Conservation (phyloP, 2,888 invertebrate species). For the Stenodema calcarata region DNA sequence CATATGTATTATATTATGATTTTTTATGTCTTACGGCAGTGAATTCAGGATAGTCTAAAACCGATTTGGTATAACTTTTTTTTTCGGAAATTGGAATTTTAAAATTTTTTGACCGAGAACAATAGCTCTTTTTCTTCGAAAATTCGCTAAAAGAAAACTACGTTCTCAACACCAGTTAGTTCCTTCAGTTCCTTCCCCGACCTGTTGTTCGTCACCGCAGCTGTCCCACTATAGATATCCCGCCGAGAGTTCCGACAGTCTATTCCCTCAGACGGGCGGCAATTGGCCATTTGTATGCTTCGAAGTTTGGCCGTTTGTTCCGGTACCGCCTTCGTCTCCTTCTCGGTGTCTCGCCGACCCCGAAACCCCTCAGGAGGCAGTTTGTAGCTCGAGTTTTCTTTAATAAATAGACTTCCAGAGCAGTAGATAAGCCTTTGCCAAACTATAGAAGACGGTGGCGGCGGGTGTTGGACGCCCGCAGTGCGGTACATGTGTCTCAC, state of each 20-base stretch:
- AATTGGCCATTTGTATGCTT: neutral
- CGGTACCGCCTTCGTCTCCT: neutral
- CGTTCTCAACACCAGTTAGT: too few relatives aligned
- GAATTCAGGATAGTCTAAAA: too few relatives aligned
- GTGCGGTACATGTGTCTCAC: constrained; percentile 12
- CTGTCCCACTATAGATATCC: neutral
- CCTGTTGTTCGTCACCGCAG: neutral
- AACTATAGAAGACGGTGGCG: neutral
- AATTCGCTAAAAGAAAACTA: too few relatives aligned
- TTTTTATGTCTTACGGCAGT: too few relatives aligned
- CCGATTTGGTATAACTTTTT: too few relatives aligned
- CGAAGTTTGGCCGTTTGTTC: neutral
- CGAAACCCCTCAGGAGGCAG: neutral
- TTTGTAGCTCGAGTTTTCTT: neutral
- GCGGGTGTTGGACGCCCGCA: neutral
- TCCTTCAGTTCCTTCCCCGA: neutral
- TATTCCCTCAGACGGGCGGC: neutral
- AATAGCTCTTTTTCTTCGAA: too few relatives aligned
- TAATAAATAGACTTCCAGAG: neutral
- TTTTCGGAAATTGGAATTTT: too few relatives aligned
- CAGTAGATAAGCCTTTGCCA: neutral
- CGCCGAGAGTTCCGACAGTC: neutral
- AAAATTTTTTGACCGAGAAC: too few relatives aligned
- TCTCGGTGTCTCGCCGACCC: too few relatives aligned
- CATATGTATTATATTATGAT: too few relatives aligned